Conservation (phyloP, 2,888 invertebrate species). For the Zonitis immaculata region DNA sequence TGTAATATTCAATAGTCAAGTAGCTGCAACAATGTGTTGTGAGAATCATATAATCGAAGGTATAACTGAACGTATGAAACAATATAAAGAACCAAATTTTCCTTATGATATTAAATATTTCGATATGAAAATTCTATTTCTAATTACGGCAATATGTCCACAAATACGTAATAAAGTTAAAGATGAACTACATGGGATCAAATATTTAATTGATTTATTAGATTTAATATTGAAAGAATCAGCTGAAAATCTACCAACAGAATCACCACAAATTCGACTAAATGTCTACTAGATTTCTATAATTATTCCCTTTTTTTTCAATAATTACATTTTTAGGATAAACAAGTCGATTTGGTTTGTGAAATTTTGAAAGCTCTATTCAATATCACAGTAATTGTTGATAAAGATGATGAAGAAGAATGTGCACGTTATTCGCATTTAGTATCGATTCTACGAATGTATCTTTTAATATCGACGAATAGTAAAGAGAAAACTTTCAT, state of each 20-base stretch:
- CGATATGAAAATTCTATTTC: constrained; percentile 83
- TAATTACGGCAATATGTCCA: constrained; percentile 78
- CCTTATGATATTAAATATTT: constrained; percentile 74
- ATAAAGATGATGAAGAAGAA: constrained; percentile 56
- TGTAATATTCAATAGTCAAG: constrained; percentile 71
- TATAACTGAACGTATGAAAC: constrained; percentile 66
- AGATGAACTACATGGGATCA: constrained; percentile 64
- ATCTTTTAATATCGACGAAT: constrained; percentile 59
- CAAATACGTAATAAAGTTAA: constrained; percentile 63
- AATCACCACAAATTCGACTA: constrained; percentile 21
- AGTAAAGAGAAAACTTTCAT: constrained; percentile 60
- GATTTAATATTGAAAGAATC: constrained; percentile 57
- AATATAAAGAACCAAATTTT: constrained; percentile 52
- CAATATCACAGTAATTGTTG: constrained; percentile 61
- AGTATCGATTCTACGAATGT: constrained; percentile 64
- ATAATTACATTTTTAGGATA: constrained; percentile 47
- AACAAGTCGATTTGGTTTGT: constrained; percentile 60
- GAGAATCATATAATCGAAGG: constrained; percentile 65
- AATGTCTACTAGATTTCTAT: constrained; percentile 4
- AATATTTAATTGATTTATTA: constrained; percentile 63
- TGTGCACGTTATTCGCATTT: constrained; percentile 68
- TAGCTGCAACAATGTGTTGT: constrained; percentile 58
- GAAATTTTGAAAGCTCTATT: constrained; percentile 76
- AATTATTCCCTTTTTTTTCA: neutral
- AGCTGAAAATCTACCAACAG: constrained; percentile 25